A percentile compares a stretch with the other conserved stretches of the same genome.
These are phyloP conservation scores for Lasioglossum baleicum DNA, from an alignment of 1,140 invertebrate genomes.

Conservation along the genomic window DNA sequence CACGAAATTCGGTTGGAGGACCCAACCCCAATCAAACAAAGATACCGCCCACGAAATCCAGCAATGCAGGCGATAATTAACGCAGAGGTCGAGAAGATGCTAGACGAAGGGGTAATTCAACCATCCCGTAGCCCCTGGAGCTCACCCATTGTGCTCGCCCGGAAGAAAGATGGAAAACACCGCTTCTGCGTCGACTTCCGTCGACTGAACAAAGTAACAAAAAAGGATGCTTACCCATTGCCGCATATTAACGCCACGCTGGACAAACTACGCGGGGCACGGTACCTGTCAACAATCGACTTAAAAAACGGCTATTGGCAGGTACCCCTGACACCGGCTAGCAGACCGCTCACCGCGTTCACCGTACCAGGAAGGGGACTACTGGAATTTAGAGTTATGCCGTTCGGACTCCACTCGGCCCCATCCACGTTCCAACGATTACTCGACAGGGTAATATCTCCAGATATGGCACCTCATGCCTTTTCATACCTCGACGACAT, in stretches of 20 bases:
- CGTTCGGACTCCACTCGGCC: slow-evolving; percentile 1
- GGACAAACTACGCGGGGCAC: slow-evolving; percentile 1
- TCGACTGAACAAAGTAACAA: not conserved
- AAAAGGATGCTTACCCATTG: slow-evolving; percentile 10
- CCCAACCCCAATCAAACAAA: not conserved
- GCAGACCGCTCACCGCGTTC: slow-evolving; percentile 69
- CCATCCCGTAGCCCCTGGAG: slow-evolving; percentile 13
- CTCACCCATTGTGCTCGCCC: not conserved
- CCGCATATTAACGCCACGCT: not conserved
- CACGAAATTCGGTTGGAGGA: not conserved
- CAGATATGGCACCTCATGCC: slow-evolving; percentile 43
- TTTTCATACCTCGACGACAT: no score
- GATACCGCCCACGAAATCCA: slow-evolving; percentile 1
- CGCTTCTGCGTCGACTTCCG: slow-evolving; percentile 26
- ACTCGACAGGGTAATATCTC: slow-evolving; percentile 67
- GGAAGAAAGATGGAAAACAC: slow-evolving; percentile 6
- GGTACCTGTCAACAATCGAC: slow-evolving; percentile 10
- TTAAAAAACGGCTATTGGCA: not conserved
- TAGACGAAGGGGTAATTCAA: slow-evolving; percentile 5
- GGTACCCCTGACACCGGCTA: not conserved
- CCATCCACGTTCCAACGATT: slow-evolving; percentile 71
- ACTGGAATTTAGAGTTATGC: no score
- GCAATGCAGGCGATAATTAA: not conserved
- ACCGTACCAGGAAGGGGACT: slow-evolving; percentile 33
- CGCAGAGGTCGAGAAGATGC: not conserved